Conservation (phyloP, 2,888 invertebrate species). For the Hofmannophila pseudospretella region DNA sequence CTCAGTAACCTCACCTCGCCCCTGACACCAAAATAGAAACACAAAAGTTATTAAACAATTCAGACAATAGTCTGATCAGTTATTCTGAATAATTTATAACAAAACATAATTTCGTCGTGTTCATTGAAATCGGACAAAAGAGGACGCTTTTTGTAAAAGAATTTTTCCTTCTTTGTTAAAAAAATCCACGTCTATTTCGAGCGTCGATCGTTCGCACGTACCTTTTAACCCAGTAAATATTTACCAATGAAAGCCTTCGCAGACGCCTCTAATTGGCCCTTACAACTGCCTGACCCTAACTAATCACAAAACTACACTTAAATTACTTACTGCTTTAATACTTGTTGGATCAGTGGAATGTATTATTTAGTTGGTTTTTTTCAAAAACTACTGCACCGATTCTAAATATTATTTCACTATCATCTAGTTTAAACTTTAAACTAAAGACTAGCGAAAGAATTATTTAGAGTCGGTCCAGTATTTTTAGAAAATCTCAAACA, state of each 20-base stretch:
- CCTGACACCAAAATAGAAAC: no score
- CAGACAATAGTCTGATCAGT: slow-evolving; percentile 1
- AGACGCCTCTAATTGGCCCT: slow-evolving; percentile 43
- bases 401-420: no score
- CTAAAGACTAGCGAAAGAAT: no score
- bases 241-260: slow-evolving; percentile 24
- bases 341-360: no score
- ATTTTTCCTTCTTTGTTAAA: not conserved
- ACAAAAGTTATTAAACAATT: no score
- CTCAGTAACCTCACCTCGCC: no score
- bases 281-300: slow-evolving; percentile 21
- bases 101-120: slow-evolving; percentile 1
- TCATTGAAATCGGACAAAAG: slow-evolving; percentile 1
- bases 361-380: no score
- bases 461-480: no score
- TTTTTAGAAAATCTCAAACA: no score
- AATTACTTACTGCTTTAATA: not conserved
- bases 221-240: slow-evolving; percentile 24
- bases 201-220: not conserved
- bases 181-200: not conserved
- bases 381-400: no score
- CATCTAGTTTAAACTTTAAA: no score
- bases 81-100: slow-evolving; percentile 2
- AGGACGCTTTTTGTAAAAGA: not conserved
- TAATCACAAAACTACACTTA: slow-evolving; percentile 27